These are phyloP conservation scores for Engraulis encrasicolus DNA, from an alignment of 2,113 vertebrate genomes.

Conservation along the genomic window DNA sequence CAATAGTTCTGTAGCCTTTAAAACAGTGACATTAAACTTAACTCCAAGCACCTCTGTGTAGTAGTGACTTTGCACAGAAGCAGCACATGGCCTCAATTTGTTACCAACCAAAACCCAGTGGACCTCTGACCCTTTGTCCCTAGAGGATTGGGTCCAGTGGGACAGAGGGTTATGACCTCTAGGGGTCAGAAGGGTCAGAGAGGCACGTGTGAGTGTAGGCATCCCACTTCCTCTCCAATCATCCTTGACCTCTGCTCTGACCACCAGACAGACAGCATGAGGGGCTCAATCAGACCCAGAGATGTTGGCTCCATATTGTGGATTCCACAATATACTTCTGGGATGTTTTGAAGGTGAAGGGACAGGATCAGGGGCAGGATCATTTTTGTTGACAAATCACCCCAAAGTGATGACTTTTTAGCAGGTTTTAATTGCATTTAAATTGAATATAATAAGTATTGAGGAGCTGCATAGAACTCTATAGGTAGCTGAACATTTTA, in stretches of 20 bases:
- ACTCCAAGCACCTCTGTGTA: not conserved
- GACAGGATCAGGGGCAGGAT: too few relatives aligned
- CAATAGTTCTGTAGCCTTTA: too few relatives aligned
- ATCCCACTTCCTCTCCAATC: not conserved
- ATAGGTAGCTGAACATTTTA: too few relatives aligned
- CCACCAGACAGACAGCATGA: not conserved
- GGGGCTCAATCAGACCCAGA: not conserved
- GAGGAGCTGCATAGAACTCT: too few relatives aligned
- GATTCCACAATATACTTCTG: too few relatives aligned
- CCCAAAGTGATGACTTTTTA: too few relatives aligned
- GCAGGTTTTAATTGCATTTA: too few relatives aligned
- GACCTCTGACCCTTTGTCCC: not conserved
- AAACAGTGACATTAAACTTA: not conserved
- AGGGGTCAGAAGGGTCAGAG: not conserved
- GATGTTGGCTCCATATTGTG: not conserved
- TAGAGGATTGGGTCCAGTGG: not conserved
- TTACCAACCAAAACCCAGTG: not conserved
- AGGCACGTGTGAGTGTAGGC: constrained; percentile 20
- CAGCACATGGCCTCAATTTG: not conserved
- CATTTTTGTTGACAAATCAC: too few relatives aligned
- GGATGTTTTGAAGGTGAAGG: too few relatives aligned
- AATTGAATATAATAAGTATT: too few relatives aligned
- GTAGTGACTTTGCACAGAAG: not conserved
- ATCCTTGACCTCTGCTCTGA: not conserved
- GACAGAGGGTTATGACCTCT: constrained; percentile 50